Base-by-base conservation (phyloP, 2,113 vertebrate genomes). In the Sapajus apella region DNA sequence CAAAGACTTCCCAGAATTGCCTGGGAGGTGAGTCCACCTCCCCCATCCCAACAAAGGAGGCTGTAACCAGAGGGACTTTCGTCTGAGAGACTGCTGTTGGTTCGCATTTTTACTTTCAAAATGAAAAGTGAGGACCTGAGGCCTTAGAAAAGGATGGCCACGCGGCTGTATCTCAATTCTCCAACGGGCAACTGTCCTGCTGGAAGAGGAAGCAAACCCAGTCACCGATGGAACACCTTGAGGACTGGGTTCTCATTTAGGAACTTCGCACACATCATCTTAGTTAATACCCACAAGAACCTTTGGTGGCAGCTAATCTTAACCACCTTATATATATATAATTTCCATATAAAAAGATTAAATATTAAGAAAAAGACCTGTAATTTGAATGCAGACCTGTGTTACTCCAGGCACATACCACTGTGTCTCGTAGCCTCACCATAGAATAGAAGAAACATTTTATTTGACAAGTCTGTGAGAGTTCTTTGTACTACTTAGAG, bases 171-270 rank as follows among this genome's bases (percentile, higher is more conserved):
- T 7, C 23, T 77, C 35, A 18, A 79, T 58, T 90, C 70, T 83
- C 12, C 25, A 23, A 14, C 2, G 12, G 43, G 25, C 12, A 75
- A 20, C 55, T 2, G 0, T 30, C 35, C 17, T 32, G 50, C 13
- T 0, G 21, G 61, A 12, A 66, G 52, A 3, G n/a, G 70, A 47
- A 70, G 56, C 6, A 6, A 32, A 30, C 4, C 6, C 5, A 0
- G 0, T 0, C 32, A 17, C 27, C 27, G 13, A 2, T 27, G 0
- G 7, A 4, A 10, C 3, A 2, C 3, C 1, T 1, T 4, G 55
- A 14, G 45, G 5, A 3, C n/a, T 25, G 21, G n/a, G 45, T 27
- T 20, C 30, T n/a, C 35, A 2, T 1, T 10, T 5, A 14, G 50
- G 2, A 0, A 23, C 52, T 32, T 0, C 3, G 5, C 6, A 3